Evolutionary conservation across 2,888 invertebrate genomes (phyloP), one percentile per base, ranked within the genome.

Genomic region (Catocala sponsa): DNA sequence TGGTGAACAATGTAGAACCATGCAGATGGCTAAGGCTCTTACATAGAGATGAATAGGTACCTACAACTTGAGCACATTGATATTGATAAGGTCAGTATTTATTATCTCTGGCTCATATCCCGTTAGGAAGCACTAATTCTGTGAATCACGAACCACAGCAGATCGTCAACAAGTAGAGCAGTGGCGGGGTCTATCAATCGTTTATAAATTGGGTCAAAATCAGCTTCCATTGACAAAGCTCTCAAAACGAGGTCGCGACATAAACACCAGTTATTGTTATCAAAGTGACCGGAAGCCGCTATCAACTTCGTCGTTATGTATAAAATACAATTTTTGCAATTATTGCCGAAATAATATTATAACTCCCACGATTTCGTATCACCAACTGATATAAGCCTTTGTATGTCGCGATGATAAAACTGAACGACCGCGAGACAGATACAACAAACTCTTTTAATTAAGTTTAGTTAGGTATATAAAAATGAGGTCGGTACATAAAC

Each of bases 241-340:
- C 84, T 87, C 79, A 83, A 91, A 88, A 90, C 81, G 92, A 87
- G 93, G 93, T 86, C 92, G 90, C 86, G 85, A 81, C 86, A 87
- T 85, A 86, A 85, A 85, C 90, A 88, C 76, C 83, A 81, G 83
- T 84, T 81, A 82, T 85, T 82, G 81, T 91, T 94, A 94, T 94
- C 94, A 77, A 74, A 76, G 72, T 77, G 80, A 82, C 92, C 91
- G 94, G 94, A 94, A 91, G 76, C 87, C 78, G 84, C 84, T 94
- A 94, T 94, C 94, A 90, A 90, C 85, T 90, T 91, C 25, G 91
- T 91, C 92, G 92, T 88, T 91, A 86, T 88, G 88, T 89, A 90
- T 83, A 83, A 89, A 92, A 90, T 88, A 91, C 83, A 91, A 91
- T 94, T 94, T 94, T 94, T 94, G 94, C 94, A 94, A 94, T 91